These are phyloP conservation scores for Arctopsyche grandis DNA, from an alignment of 1,140 invertebrate species.

Conservation along the genomic window DNA sequence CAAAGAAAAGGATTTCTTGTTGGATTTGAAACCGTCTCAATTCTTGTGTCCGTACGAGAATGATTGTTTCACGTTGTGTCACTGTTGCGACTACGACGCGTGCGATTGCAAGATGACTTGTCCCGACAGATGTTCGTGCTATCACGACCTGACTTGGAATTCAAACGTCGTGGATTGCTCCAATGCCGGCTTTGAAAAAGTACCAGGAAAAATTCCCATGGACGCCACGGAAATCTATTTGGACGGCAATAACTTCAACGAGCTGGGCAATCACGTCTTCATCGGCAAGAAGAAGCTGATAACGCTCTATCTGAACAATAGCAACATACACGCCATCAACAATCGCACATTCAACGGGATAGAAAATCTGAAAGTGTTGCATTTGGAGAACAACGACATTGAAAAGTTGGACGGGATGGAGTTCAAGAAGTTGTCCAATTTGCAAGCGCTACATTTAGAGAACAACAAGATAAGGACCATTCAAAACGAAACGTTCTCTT, in stretches of 20 bases:
- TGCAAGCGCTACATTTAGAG: slow-evolving; percentile 84
- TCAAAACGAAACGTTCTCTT: slow-evolving; percentile 80
- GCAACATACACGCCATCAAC: slow-evolving; percentile 79
- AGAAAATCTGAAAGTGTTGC: slow-evolving; percentile 76
- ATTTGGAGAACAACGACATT: slow-evolving; percentile 84
- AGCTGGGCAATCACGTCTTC: slow-evolving; percentile 85
- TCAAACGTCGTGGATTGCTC: slow-evolving; percentile 92
- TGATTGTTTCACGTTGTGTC: slow-evolving; percentile 88
- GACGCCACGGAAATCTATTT: slow-evolving; percentile 90
- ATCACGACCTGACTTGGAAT: slow-evolving; percentile 90
- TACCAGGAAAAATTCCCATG: slow-evolving; percentile 87
- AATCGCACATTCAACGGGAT: slow-evolving; percentile 89
- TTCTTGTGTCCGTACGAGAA: slow-evolving; percentile 88
- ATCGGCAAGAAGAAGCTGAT: slow-evolving; percentile 88
- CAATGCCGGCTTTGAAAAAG: slow-evolving; percentile 75
- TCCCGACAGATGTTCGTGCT: slow-evolving; percentile 87
- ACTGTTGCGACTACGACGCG: slow-evolving; percentile 91
- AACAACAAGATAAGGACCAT: slow-evolving; percentile 80
- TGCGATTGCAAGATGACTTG: slow-evolving; percentile 94
- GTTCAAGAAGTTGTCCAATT: slow-evolving; percentile 75
- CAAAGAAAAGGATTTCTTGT: slow-evolving; percentile 73
- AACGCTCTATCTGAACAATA: slow-evolving; percentile 85
- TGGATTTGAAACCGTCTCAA: slow-evolving; percentile 81
- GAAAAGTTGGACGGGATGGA: slow-evolving; percentile 81
- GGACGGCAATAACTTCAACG: slow-evolving; percentile 85